Conservation (phyloP, 92 coral and sea anemone genomes). For the Virgularia gustaviana region DNA sequence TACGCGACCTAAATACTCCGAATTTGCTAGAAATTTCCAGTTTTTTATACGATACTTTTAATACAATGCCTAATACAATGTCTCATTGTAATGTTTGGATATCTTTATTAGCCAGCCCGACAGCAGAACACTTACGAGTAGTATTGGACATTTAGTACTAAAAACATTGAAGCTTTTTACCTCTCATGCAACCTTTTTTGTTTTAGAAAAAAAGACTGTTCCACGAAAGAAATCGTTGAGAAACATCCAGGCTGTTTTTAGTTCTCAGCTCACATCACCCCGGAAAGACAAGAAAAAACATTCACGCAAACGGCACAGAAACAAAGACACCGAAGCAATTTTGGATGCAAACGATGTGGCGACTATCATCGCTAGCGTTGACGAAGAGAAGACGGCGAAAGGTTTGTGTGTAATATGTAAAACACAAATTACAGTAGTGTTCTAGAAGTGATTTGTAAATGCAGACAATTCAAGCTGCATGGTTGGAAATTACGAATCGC, state of each 20-base stretch:
- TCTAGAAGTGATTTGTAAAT: neutral
- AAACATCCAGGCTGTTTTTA: slow-evolving; percentile 1
- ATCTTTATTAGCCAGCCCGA: too few relatives aligned
- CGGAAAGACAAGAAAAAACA: neutral
- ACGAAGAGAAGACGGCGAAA: slow-evolving; percentile 81
- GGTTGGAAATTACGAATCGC: too few relatives aligned
- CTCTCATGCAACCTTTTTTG: neutral
- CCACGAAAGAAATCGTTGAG: neutral
- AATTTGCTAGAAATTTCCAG: too few relatives aligned
- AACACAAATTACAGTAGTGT: neutral
- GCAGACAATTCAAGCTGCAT: neutral
- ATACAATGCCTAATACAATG: too few relatives aligned
- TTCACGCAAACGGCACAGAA: neutral
- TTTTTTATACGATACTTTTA: too few relatives aligned
- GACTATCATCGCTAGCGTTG: slow-evolving; percentile 52
- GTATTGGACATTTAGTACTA: too few relatives aligned
- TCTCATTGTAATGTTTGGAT: too few relatives aligned
- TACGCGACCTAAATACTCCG: too few relatives aligned
- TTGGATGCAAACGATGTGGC: slow-evolving; percentile 12
- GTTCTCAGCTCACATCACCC: neutral
- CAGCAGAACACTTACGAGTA: too few relatives aligned
- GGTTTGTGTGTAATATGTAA: slow-evolving; percentile 54
- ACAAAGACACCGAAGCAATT: slow-evolving; percentile 44
- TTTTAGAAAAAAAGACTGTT: slow-evolving; percentile 39
- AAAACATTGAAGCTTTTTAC: too few relatives aligned